Percentiles rank a stretch among this genome's conserved stretches.
These are phyloP conservation scores for Dermatemys mawii DNA, from an alignment of 2,113 vertebrate genomes.

Conservation along the genomic window DNA sequence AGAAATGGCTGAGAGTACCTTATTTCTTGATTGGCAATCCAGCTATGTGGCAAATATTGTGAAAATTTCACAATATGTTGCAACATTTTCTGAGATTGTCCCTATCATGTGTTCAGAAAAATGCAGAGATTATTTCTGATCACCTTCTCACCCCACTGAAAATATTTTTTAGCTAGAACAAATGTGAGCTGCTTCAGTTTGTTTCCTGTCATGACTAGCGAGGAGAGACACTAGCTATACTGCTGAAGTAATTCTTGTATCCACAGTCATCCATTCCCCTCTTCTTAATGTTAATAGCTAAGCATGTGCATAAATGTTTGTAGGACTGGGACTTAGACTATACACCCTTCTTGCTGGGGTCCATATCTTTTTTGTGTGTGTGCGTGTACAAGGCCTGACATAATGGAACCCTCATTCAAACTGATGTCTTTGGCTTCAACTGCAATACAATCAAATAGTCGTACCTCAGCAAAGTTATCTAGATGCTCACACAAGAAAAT, in stretches of 20 bases:
- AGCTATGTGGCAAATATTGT: neutral
- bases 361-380: too few species aligned
- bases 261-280: neutral
- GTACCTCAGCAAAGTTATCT: fast-evolving
- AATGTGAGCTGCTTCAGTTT: neutral
- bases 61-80: neutral
- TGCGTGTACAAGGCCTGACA: neutral
- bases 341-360: neutral
- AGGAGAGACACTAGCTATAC: neutral
- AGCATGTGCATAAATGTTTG: neutral
- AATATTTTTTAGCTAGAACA: neutral
- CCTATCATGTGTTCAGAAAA: neutral
- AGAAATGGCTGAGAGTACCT: neutral
- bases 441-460: neutral
- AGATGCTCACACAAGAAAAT: neutral
- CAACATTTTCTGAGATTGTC: neutral
- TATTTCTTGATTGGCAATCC: neutral
- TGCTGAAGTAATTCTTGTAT: neutral
- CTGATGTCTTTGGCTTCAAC: neutral
- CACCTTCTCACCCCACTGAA: neutral
- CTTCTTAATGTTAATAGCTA: neutral
- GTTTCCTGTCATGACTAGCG: neutral
- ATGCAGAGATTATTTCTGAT: neutral
- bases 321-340: neutral
- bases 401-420: neutral